Evolutionary conservation across 2,113 vertebrate genomes (phyloP).

Genomic region (Gambusia affinis): DNA sequence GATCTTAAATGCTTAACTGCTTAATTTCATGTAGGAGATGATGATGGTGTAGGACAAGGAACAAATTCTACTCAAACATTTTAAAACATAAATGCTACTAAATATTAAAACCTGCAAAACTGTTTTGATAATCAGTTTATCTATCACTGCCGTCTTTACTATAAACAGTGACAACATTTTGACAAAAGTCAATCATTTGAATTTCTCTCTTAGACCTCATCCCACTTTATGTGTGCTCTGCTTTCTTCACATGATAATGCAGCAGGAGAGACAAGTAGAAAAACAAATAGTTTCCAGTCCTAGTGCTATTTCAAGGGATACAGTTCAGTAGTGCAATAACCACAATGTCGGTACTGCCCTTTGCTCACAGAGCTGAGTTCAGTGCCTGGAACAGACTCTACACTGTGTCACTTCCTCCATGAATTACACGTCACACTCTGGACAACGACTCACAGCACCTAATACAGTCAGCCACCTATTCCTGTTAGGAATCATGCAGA

Average conservation of each 20-base stretch:
- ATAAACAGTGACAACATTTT: background rate
- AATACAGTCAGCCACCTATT: slow-evolving; percentile 37
- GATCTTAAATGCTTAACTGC: background rate
- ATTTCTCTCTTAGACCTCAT: no score
- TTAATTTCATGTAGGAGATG: background rate
- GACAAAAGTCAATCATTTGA: no score
- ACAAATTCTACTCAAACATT: background rate
- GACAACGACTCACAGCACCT: slow-evolving; percentile 20
- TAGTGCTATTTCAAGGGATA: slow-evolving; percentile 26
- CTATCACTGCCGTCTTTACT: background rate
- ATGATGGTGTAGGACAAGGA: background rate
- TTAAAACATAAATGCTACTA: background rate
- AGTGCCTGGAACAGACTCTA: slow-evolving; percentile 64
- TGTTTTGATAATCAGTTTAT: no score
- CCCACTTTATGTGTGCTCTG: background rate
- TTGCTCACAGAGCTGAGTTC: slow-evolving; percentile 47
- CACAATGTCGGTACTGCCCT: slow-evolving; percentile 63
- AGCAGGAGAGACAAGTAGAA: background rate
- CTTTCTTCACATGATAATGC: background rate
- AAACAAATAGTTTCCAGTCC: background rate
- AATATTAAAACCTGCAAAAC: no score
- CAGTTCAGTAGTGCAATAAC: slow-evolving; percentile 54
- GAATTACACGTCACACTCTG: slow-evolving; percentile 32
- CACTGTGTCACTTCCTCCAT: slow-evolving; percentile 68
- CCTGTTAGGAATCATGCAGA: slow-evolving; percentile 50